phyloP scores from a whole-genome alignment of 2,113 vertebrate genomes.

The Delphinapterus leucas region DNA sequence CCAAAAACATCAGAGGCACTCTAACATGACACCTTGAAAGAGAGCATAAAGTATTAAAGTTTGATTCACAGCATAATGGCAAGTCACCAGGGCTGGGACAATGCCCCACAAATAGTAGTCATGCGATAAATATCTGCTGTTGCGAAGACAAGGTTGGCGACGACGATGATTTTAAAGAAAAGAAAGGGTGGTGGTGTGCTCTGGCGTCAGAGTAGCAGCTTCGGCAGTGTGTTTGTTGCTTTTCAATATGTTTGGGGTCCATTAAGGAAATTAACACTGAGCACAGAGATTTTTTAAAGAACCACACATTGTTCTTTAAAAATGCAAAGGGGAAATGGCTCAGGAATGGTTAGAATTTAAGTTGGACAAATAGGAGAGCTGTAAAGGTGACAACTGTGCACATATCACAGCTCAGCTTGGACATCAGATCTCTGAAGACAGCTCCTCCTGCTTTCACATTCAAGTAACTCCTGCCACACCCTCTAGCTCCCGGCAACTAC shows the following conservation, averaged over 20 bases:
- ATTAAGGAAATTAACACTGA: not conserved
- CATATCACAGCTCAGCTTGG: not conserved
- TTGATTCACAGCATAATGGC: not conserved
- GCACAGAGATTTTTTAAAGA: not conserved
- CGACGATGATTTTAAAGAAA: not conserved
- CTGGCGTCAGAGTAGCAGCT: not conserved
- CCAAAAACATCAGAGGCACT: not conserved
- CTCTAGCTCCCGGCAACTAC: not conserved
- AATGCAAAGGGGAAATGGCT: not conserved
- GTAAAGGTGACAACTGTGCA: not conserved
- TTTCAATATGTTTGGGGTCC: not conserved
- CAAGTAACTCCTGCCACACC: not conserved
- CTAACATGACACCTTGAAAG: not conserved
- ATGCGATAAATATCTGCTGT: not conserved
- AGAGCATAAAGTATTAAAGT: not conserved
- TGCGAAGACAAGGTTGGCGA: too few species aligned
- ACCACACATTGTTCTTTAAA: not conserved
- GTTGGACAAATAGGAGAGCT: not conserved
- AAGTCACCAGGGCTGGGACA: not conserved
- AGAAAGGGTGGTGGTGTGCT: not conserved
- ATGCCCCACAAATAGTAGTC: not conserved
- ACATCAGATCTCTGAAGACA: not conserved
- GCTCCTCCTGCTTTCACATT: not conserved
- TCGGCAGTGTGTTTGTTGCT: not conserved
- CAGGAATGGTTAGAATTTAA: not conserved